Base-by-base conservation (phyloP, 1,140 invertebrate genomes). In the Drosophila leontia region DNA sequence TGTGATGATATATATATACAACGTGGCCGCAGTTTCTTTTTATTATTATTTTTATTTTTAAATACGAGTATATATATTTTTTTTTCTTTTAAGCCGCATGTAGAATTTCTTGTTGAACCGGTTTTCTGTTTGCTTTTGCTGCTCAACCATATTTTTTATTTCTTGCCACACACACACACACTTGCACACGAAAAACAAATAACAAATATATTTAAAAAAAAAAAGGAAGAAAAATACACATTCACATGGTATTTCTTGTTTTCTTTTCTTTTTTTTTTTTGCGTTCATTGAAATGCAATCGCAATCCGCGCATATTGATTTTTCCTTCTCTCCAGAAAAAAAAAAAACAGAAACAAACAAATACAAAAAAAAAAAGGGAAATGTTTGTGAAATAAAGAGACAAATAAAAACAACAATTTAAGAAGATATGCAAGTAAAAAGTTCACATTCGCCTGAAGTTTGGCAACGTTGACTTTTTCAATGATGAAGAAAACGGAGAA, bases 41-140 rank as follows among this genome's bases (percentile, higher is more conserved):
- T 37, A 44, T 29, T 34, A 17, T 29, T 29, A 26, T 32, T 51
- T 44, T 8, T 26, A 23, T 41, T 23, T 57, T 41, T 57, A 26
- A 23, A 47, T 47, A 13, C 39, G 26, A 29, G 26, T 29, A 34
- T 44, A 13, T 50, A 39, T 41, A 13, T 58, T 47, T 39, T 62
- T 23, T 70, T 59, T 39, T 62, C n/a, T 70, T 59, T 53, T 67
- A 60, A 37, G 57, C 55, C 80, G 62, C 63, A 77, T 48, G 78
- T 85, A 71, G 78, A 87, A 87, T 58, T 67, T 88, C 76, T 80
- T 77, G 80, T 71, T 83, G 58, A 71, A 87, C 83, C 84, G 72
- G 83, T 87, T 85, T 59, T 35, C 34, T 55, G 47, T 35, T 34
- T 50, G 57, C 51, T 19, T 15, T 41, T 47, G 42, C 15, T 19